phyloP scores from a whole-genome alignment of 2,888 invertebrate genomes.

The Drosophila ustulata region DNA sequence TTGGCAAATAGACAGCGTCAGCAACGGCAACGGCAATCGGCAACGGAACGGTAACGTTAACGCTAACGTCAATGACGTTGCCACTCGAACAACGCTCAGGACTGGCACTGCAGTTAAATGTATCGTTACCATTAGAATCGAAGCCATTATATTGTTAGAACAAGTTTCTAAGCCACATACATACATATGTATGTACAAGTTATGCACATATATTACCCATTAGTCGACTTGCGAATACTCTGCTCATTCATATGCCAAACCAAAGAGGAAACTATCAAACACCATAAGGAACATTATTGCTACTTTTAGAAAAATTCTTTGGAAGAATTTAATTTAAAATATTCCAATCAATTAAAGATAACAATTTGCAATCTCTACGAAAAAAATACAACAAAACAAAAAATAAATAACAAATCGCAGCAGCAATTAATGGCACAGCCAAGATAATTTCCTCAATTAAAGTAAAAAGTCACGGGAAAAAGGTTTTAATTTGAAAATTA shows the following conservation, averaged over 20 bases:
- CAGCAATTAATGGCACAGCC: too few species aligned
- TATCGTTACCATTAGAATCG: slow-evolving; percentile 65
- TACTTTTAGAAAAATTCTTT: neutral
- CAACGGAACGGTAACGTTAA: slow-evolving; percentile 29
- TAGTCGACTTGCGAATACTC: slow-evolving; percentile 20
- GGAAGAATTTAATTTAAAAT: neutral
- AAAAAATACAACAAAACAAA: too few species aligned
- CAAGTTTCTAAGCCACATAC: slow-evolving; percentile 39
- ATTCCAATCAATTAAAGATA: neutral
- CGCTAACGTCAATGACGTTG: slow-evolving; percentile 32
- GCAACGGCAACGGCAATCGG: slow-evolving; percentile 26
- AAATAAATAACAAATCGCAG: too few species aligned
- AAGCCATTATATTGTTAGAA: slow-evolving; percentile 53
- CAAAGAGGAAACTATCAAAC: neutral
- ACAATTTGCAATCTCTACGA: too few species aligned
- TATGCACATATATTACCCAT: neutral
- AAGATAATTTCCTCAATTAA: too few species aligned
- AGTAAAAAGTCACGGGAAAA: too few species aligned
- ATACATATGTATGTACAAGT: slow-evolving; percentile 20
- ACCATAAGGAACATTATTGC: neutral
- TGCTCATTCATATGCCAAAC: neutral
- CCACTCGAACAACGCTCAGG: slow-evolving; percentile 64
- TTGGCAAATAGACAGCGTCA: slow-evolving; percentile 66
- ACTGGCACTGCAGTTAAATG: slow-evolving; percentile 72
- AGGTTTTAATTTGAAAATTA: too few species aligned